Base-by-base conservation (phyloP, 2,888 invertebrate species). In the Aphidius colemani region DNA sequence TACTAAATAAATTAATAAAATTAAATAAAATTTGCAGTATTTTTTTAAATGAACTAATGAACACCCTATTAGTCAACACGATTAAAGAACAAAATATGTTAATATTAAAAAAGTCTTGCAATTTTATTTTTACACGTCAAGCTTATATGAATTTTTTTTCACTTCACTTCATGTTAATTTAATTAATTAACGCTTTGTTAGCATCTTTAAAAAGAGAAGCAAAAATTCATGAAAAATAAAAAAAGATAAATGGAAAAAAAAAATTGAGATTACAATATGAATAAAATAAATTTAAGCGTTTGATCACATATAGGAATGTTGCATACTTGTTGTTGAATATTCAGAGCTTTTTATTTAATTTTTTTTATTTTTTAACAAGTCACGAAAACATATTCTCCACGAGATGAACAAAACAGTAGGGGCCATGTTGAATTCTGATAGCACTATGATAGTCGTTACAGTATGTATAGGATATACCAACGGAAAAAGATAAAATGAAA, bases 51-150 rank as follows among this genome's bases (percentile, higher is more conserved):
- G n/a, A 53, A 62, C 76, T 79, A 80, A 80, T 78, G 80, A 79
- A 78, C 74, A 72, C 78, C 80, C 77, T 78, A 79, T 79, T 79
- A 79, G 80, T 79, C 74, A 70, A 75, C 56, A 72, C 75, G 75
- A 76, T 72, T 11, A 48, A 48, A 13, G 8, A 11, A 11, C 6
- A 7, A 11, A 48, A 7, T 13, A 48, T 7, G 8, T 48, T 48
- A 13, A 7, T 45, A 45, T 48, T 11, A 13, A 10, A 8, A 13
- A 13, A 13, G 7, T 5, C 3, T 48, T 48, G 7, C 11, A 13
- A 13, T 48, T 13, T 48, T 48, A 63, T 70, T 71, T 71, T 75
- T 41, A 55, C 59, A 75, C 74, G 71, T 71, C 72, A 70, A 49
- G 57, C 58, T 60, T n/a, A 63, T 65, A 67, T 61, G 69, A 63